Evolutionary conservation across 2,113 vertebrate genomes (phyloP).

Genomic region (Cromileptes altivelis): DNA sequence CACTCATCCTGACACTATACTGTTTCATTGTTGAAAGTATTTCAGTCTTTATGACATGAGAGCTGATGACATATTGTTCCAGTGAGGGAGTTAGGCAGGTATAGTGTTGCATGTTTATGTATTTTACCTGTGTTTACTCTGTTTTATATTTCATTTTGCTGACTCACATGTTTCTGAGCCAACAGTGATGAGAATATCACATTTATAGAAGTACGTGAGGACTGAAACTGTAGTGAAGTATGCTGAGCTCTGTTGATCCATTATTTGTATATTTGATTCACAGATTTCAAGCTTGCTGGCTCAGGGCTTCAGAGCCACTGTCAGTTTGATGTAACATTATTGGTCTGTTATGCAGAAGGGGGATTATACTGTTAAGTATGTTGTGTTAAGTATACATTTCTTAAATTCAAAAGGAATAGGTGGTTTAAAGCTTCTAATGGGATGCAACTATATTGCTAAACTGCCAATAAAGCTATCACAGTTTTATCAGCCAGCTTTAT

Average conservation of each 20-base stretch:
- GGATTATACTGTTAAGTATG: no score
- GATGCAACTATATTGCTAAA: background rate
- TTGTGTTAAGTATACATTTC: no score
- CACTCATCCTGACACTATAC: background rate
- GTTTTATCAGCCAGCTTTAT: background rate
- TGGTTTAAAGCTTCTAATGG: background rate
- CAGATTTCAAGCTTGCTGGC: background rate
- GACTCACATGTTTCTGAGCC: background rate
- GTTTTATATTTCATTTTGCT: background rate
- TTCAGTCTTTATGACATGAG: background rate
- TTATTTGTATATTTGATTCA: background rate
- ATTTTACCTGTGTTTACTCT: background rate
- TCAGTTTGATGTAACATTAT: background rate
- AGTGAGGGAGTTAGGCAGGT: background rate
- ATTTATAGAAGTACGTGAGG: background rate
- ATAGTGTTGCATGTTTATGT: background rate
- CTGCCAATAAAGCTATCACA: background rate
- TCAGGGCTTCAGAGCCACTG: background rate
- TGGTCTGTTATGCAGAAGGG: no score
- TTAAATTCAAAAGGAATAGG: background rate
- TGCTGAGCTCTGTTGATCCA: background rate
- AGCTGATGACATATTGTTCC: background rate
- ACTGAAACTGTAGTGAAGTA: background rate
- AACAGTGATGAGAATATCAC: background rate
- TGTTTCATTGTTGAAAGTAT: background rate